These are phyloP conservation scores for Anthoscopus minutus DNA, from an alignment of 2,113 vertebrate genomes.

Conservation along the genomic window DNA sequence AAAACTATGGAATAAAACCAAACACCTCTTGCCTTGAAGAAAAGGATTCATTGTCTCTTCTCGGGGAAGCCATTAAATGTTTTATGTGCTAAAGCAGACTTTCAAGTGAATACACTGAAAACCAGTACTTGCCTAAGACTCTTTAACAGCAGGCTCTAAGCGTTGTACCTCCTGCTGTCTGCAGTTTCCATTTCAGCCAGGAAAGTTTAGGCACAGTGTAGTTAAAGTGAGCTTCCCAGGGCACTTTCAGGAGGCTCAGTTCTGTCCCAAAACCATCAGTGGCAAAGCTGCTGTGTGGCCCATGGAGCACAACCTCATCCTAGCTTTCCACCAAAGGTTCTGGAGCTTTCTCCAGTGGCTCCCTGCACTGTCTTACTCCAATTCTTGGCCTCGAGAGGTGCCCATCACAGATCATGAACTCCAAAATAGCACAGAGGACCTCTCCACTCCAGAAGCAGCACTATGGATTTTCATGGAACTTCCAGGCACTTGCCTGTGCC, in stretches of 20 bases:
- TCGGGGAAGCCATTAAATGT: not conserved
- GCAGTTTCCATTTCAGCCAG: not conserved
- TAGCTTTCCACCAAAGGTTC: not conserved
- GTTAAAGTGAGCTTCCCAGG: accelerated
- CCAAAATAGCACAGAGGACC: not conserved
- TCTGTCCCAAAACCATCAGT: not conserved
- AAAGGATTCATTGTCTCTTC: not conserved
- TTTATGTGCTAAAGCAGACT: not conserved
- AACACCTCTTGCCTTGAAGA: not conserved
- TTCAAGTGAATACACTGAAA: not conserved
- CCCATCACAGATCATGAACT: not conserved
- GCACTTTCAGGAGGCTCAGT: not conserved
- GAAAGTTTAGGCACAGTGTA: accelerated
- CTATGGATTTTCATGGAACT: not conserved
- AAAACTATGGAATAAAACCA: not conserved
- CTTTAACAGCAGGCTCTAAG: not conserved
- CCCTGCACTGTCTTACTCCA: not conserved
- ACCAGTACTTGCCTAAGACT: not conserved
- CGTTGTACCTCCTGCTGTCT: not conserved
- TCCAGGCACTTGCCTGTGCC: not conserved
- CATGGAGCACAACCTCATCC: accelerated
- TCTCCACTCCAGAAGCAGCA: not conserved
- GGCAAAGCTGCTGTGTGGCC: not conserved
- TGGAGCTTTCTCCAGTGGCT: not conserved
- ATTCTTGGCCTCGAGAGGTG: not conserved